A percentile compares a stretch with the other conserved stretches of the same genome.
Conservation (phyloP, 2,797 vertebrate genomes). For the Onychomys leucogaster region DNA sequence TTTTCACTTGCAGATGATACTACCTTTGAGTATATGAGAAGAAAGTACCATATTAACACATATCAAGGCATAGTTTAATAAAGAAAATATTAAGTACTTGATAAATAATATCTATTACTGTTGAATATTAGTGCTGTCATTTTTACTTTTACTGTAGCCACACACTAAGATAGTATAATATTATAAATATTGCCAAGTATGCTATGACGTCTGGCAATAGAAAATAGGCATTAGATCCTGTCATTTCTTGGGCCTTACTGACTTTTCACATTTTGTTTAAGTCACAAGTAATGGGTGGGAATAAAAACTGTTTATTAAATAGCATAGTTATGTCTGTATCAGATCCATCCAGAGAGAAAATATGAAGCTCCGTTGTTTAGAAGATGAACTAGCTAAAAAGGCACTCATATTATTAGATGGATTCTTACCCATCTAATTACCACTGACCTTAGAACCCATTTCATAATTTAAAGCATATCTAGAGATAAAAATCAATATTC, state of each 20-base stretch:
- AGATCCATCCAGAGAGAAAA: background rate
- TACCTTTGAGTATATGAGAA: background rate
- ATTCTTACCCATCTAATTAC: background rate
- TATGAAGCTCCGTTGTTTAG: background rate
- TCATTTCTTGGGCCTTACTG: background rate
- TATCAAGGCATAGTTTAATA: background rate
- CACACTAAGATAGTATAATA: background rate
- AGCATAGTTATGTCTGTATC: background rate
- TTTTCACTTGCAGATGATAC: background rate
- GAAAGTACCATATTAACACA: background rate
- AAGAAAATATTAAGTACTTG: slow-evolving; percentile 11
- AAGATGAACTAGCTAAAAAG: background rate
- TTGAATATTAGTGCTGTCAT: background rate
- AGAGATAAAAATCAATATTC: background rate
- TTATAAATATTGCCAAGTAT: background rate
- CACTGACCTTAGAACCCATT: background rate
- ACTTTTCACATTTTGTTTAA: background rate
- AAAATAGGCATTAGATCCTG: slow-evolving; percentile 4
- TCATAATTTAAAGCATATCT: background rate
- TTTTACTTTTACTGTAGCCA: background rate
- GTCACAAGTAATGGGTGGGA: background rate
- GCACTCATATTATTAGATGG: background rate
- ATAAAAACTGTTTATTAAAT: background rate
- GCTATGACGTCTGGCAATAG: background rate
- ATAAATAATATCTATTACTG: background rate